Evolutionary conservation across 1,140 invertebrate genomes (phyloP).

Genomic region (Streblospio benedicti): DNA sequence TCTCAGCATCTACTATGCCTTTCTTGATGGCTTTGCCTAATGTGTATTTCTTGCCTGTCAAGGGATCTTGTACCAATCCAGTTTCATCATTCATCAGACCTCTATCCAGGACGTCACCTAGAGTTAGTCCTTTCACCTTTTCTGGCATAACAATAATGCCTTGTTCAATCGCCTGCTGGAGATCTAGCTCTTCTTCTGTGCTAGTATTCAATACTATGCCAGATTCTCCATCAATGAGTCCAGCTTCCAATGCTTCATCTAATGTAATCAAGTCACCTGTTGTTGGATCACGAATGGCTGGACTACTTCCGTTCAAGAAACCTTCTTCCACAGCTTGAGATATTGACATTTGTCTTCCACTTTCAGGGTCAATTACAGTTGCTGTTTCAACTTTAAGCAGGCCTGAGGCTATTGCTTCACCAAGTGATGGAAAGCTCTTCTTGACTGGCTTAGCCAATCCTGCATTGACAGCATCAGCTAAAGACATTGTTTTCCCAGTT

Average conservation of each 20-base stretch:
- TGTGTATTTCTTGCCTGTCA: slow-evolving; percentile 59
- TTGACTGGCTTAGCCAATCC: slow-evolving; percentile 59
- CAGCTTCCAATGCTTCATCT: slow-evolving; percentile 31
- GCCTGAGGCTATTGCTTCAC: slow-evolving; percentile 51
- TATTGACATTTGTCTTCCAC: slow-evolving; percentile 35
- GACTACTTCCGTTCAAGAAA: slow-evolving; percentile 23
- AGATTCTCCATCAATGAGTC: slow-evolving; percentile 25
- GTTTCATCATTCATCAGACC: slow-evolving; percentile 58
- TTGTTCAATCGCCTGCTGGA: slow-evolving; percentile 49
- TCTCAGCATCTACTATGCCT: slow-evolving; percentile 72
- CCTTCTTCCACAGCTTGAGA: background rate
- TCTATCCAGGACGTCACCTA: slow-evolving; percentile 49
- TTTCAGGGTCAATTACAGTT: slow-evolving; percentile 63
- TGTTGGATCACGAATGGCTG: slow-evolving; percentile 4
- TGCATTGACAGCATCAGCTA: slow-evolving; percentile 8
- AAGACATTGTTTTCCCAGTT: slow-evolving; percentile 13
- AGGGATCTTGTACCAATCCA: slow-evolving; percentile 64
- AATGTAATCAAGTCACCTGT: slow-evolving; percentile 23
- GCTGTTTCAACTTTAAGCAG: slow-evolving; percentile 60
- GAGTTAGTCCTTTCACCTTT: slow-evolving; percentile 50
- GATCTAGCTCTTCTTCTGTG: slow-evolving; percentile 14
- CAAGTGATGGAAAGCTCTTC: slow-evolving; percentile 67
- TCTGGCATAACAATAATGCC: slow-evolving; percentile 58
- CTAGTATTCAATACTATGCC: slow-evolving; percentile 54
- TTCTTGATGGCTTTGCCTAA: slow-evolving; percentile 60